Evolutionary conservation across 35 echinoderm and acorn worm genomes (phyloP), one percentile per base, ranked within the genome.

Genomic region (Chiridota heheva): DNA sequence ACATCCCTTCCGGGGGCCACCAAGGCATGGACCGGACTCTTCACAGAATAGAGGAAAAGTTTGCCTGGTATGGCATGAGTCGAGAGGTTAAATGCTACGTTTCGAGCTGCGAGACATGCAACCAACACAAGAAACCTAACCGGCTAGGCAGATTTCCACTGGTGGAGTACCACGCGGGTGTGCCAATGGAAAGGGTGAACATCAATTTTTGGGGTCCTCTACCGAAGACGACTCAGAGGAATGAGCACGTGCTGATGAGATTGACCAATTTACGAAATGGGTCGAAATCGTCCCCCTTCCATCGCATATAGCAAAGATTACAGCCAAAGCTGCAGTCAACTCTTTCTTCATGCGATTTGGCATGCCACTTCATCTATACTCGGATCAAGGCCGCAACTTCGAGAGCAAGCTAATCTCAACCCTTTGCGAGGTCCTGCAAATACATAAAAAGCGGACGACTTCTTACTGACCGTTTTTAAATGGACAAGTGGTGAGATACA

Each of bases 341-440:
- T 67, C 42, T 44, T 63, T 42, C 16, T 59, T 82, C 0, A 89
- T 89, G 76, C 25, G 78, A 82, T 51, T 67, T 69, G 7, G 40
- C 77, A 0, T 1, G 87, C 18, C 80, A 75, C 36, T 87, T 47
- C 44, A 32, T 87, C 0, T 81, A 8, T 60, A 69, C 22, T 47
- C 85, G 7, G 85, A 88, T 63, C 85, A 88, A 31, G 85, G 85
- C 25, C 67, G 85, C 45, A 88, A 88, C 45, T 88, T 80, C 69
- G 85, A 88, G 35, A 88, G 85, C 36, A 37, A 80, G 36, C 60
- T 88, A 13, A 80, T 88, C 38, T 25, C 42, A 0, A 42, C 0
- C 25, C n/a, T 88, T 2, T 81, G 75, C 28, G 2, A 41, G 15
- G 42, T 69, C 24, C 26, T 88, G 30, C 73, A 70, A 44, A 70